Evolutionary conservation across 2,797 vertebrate species (phyloP), one percentile per base, ranked within the genome.

Genomic region (Discoglossus pictus): DNA sequence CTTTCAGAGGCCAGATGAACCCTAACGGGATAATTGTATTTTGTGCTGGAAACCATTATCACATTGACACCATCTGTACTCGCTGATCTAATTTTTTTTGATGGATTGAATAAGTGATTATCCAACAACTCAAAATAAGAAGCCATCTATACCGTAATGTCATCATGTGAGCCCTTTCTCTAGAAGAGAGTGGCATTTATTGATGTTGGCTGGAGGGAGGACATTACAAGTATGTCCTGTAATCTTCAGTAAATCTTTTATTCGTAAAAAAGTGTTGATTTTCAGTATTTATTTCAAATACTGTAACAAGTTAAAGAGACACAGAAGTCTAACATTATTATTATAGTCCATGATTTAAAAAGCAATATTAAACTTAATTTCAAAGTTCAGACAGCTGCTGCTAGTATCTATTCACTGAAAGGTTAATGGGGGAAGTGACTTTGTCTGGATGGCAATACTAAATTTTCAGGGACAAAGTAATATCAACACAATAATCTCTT

Each of bases 21-120:
- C 42, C 39, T 47, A 16, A 61, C 63, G 25, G 21, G 36, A 9
- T 68, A 65, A 50, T 47, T 7, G 12, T 16, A 12, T 42, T 68
- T 35, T 20, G 54, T 10, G 46, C 43, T 47, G 38, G 20, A 6
- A 47, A 3, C 13, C 12, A 15, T 60, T 62, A 58, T 56, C 53
- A 23, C 18, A 16, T 25, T 39, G n/a, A 3, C 42, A 34, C 38
- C 25, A 2, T 31, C 25, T 42, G 21, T 47, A 66, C 25, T 58
- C 6, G 16, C 23, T 17, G 44, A 20, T 59, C 42, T 74, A 68
- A 65, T 64, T 75, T 76, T n/a, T 79, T 75, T 68, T 39, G 61
- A 64, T 43, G 63, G 61, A 44, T 78, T 74, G 75, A 75, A 73
- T 74, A 73, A 75, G 74, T 78, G 65, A 56, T 65, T 73, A 61